Evolutionary conservation across 2,797 vertebrate genomes (phyloP), one percentile per base, ranked within the genome.

Genomic region (Oceanodroma leucorhoa): DNA sequence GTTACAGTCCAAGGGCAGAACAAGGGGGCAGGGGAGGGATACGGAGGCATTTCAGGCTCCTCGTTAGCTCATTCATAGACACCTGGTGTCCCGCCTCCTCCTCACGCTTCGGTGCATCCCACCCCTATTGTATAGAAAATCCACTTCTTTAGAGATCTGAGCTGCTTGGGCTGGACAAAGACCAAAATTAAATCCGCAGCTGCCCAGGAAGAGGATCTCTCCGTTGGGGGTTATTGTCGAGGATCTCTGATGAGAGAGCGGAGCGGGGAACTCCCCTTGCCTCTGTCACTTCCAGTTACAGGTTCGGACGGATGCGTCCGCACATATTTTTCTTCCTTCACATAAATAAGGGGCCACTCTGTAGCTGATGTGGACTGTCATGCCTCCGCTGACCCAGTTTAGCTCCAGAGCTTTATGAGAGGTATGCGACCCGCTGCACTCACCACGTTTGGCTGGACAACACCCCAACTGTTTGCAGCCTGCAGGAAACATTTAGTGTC

Each of bases 1-100:
- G 51, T 53, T 30, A 53, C 51, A 53, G 32, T 79, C 50, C 79
- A 50, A 80, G 82, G 62, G 91, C 90, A 91, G 76, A 64, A 77
- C 70, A 45, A 67, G 86, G 87, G 82, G 69, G 72, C 73, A 93
- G 83, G 77, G 87, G 36, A 93, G 88, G 43, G 89, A 48, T 84
- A 11, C 1, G 0, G 32, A 80, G 76, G 87, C 67, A 82, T 82
- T 90, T 71, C 2, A 2, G 80, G 40, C 76, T 92, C 64, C 76
- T 88, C 24, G 3, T 95, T 91, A 83, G 95, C 69, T 95, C 92
- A 89, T 96, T 97, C 95, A 89, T 2, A 30, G 94, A 92, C 95
- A 96, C 94, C 95, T 96, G 94, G 93, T 38, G 48, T 85, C 78
- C 93, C 71, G 62, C 83, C 91, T 58, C 34, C 40, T 61, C 84